Conservation (phyloP, 2,797 vertebrate species). For the Sebastiscus tertius region DNA sequence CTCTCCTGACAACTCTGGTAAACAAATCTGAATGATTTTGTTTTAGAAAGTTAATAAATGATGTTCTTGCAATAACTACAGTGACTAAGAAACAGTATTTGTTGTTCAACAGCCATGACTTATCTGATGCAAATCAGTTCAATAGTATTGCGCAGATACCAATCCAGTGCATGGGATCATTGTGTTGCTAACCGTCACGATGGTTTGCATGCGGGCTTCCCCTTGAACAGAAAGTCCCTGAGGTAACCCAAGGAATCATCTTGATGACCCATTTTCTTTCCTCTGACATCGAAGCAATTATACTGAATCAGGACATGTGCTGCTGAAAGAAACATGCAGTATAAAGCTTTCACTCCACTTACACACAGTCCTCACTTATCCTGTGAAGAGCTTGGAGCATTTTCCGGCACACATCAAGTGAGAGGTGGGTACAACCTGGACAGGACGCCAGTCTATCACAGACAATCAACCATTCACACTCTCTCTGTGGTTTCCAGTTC, state of each 20-base stretch:
- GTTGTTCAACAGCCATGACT: neutral
- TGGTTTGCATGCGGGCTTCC: neutral
- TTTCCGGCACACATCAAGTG: neutral
- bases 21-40: neutral
- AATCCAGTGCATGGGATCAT: neutral
- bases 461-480: conserved; percentile 17
- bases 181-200: neutral
- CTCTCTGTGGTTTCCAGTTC: neutral
- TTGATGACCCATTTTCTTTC: neutral
- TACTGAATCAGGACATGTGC: neutral
- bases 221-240: neutral
- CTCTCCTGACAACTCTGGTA: neutral
- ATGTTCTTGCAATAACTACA: neutral
- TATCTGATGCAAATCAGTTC: neutral
- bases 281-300: neutral
- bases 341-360: neutral
- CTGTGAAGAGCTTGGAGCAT: neutral
- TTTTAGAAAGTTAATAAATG: neutral
- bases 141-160: neutral
- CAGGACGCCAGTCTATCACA: neutral
- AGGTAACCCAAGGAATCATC: neutral
- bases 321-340: neutral
- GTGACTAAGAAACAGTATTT: neutral
- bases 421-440: conserved; percentile 4
- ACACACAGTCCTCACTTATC: neutral